Base-by-base conservation (phyloP, 2,113 vertebrate genomes). In the Platichthys flesus region DNA sequence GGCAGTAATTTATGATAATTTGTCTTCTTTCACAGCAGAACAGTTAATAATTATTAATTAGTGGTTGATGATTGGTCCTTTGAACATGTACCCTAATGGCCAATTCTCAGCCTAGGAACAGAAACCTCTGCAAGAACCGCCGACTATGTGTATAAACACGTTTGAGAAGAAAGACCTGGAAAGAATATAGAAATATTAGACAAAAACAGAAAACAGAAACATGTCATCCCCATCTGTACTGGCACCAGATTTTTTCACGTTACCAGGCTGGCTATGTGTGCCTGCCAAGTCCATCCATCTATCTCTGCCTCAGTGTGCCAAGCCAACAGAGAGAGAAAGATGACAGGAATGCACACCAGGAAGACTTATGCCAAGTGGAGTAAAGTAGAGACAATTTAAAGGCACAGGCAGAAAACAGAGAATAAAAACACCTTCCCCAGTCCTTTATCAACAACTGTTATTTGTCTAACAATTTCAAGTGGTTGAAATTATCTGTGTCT, bases 1-100 rank as follows among this genome's bases (percentile, higher is more conserved):
- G 91, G 89, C 86, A 47, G 90, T 94, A 88, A 94, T 93, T 93
- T 93, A 94, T 94, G 93, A 93, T 93, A 92, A 94, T 93, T 94
- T 93, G 86, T 91, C 90, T 91, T 89, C 90, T 90, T 91, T 95
- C 86, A 81, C 88, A 90, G 90, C 85, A 88, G 88, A 91, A 89
- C 88, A 89, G 89, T 93, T 94, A 91, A 94, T 94, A 93, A 93
- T 92, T 89, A 85, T 92, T 93, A 93, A 94, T 94, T 93, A 93
- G 91, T 86, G 78, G 83, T 85, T 90, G 90, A 93, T 87, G 89
- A 91, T 91, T 87, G 88, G 82, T 93, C 90, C 89, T 91, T 93
- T 93, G 88, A 91, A 91, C 88, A 81, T 88, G 85, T 79, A 92
- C 89, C 85, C 90, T 86, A 87, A 87, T 87, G 90, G 89, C 82